Conservation (phyloP, 2,113 vertebrate species). For the Otus sunia region DNA sequence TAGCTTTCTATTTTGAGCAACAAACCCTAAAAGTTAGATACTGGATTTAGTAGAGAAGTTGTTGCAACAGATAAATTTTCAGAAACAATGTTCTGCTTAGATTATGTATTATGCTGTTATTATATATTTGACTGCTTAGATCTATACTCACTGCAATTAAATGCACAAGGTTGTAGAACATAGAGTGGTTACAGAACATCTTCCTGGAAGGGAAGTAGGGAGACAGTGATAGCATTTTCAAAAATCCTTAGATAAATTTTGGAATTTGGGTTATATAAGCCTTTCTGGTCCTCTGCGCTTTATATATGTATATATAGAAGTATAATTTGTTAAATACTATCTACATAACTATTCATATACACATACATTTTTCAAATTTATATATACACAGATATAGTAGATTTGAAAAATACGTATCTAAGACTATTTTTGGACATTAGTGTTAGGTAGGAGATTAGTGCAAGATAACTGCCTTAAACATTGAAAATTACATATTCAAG, state of each 20-base stretch:
- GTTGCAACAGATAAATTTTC: neutral
- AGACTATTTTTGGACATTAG: neutral
- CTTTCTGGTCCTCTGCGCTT: neutral
- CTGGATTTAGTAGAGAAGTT: neutral
- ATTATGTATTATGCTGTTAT: neutral
- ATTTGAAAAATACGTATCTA: neutral
- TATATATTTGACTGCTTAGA: neutral
- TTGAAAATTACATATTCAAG: neutral
- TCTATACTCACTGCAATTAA: neutral
- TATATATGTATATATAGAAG: neutral
- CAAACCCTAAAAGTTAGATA: neutral
- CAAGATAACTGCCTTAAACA: neutral
- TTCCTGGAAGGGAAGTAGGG: neutral
- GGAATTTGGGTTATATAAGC: neutral
- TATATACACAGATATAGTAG: neutral
- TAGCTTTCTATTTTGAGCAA: neutral
- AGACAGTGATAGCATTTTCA: neutral
- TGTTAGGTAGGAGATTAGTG: neutral
- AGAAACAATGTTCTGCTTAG: neutral
- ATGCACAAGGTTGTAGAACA: neutral
- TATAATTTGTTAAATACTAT: neutral
- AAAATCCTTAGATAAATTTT: neutral
- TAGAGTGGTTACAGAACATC: neutral
- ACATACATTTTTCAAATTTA: neutral
- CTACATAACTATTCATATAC: neutral